Evolutionary conservation across 2,888 invertebrate species (phyloP), one percentile per base, ranked within the genome.

Genomic region (Sphaerophoria rueppellii): DNA sequence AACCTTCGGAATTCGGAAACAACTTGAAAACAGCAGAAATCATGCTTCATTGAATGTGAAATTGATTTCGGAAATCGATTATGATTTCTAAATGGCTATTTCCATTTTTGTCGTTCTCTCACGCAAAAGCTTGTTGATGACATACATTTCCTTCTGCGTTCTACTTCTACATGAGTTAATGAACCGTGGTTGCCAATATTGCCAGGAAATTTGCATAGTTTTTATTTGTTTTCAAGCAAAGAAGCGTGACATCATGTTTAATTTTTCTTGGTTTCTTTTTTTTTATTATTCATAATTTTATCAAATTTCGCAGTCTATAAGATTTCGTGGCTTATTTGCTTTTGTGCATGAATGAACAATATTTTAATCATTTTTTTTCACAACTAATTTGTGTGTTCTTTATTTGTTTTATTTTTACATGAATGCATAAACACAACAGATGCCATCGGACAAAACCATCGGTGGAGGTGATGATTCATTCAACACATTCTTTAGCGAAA

Each of bases 391-490:
- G 32, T 24, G 43, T 73, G 9, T 63, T 86, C 32, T 69, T 24
- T 61, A 48, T 78, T 75, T 12, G 46, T 55, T n/a, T 54, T 58
- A 24, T 52, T 70, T 82, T 82, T 76, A 6, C 57, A 70, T 58
- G 58, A 60, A 57, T 67, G n/a, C 9, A 54, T 54, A 58, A 24
- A 24, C 2, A 24, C 24, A 24, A 69, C 69, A 90, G 92, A 96
- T 96, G 96, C 97, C 97, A 14, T 95, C 95, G 0, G 97, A 97
- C 92, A 95, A 94, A 91, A 95, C 95, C 34, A 92, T 95, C 88
- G 95, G 95, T 16, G 95, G 95, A 4, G 95, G 95, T 57, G 95
- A 96, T 88, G 95, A 96, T 91, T 95, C 95, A 72, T 96, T 95
- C 91, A 95, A 95, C 91, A 95, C 95, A 9, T 96, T 96, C 92